Percentiles rank a stretch among this genome's conserved stretches.
Evolutionary conservation across 2,888 invertebrate genomes (phyloP).

Genomic region (Scrobipalpa atriplicella): DNA sequence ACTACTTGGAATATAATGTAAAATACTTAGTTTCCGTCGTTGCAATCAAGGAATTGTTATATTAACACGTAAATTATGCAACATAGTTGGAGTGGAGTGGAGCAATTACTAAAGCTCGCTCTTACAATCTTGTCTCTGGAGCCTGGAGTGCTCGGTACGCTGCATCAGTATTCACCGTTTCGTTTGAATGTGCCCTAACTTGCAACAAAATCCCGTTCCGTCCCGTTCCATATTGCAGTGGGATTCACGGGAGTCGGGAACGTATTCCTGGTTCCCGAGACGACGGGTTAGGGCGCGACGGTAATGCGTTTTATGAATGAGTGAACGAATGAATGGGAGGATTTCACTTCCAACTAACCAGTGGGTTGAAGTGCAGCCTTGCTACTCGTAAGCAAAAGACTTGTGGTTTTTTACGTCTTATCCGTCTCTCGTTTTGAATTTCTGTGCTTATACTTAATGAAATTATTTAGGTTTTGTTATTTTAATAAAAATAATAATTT

Average conservation of each 20-base stretch:
- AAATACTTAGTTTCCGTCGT: slow-evolving; percentile 15
- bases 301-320: slow-evolving; percentile 79
- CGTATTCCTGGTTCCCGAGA: slow-evolving; percentile 64
- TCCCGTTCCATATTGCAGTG: slow-evolving; percentile 65
- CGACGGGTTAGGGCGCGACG: slow-evolving; percentile 55
- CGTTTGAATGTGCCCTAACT: slow-evolving; percentile 48
- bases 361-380: slow-evolving; percentile 62
- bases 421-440: background rate
- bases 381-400: slow-evolving; percentile 44
- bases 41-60: slow-evolving; percentile 19
- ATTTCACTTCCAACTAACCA: slow-evolving; percentile 72
- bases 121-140: slow-evolving; percentile 27
- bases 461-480: too few relatives aligned
- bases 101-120: slow-evolving; percentile 26
- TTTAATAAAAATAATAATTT: too few relatives aligned
- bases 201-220: slow-evolving; percentile 68
- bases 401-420: slow-evolving; percentile 18
- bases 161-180: slow-evolving; percentile 28
- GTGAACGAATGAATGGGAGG: slow-evolving; percentile 70
- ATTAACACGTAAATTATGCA: slow-evolving; percentile 20
- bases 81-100: slow-evolving; percentile 17
- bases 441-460: too few relatives aligned
- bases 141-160: slow-evolving; percentile 22
- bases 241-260: slow-evolving; percentile 59
- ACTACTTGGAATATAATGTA: slow-evolving; percentile 9